These are phyloP conservation scores for Schizotus pectinicornis DNA, from an alignment of 2,888 invertebrate species.

Conservation along the genomic window DNA sequence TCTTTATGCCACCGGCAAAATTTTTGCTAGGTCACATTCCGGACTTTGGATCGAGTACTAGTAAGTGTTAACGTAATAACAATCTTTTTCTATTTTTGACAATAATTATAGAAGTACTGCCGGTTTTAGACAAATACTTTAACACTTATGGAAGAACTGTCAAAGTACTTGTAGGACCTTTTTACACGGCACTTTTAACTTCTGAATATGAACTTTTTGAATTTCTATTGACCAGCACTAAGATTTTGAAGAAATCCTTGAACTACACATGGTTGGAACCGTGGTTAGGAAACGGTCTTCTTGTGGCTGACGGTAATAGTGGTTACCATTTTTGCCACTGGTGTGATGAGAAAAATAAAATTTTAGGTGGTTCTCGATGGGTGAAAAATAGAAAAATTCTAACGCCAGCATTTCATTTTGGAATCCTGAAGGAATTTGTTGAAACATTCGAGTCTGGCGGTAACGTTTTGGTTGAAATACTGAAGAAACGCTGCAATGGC, in stretches of 20 bases:
- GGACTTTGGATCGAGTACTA: background rate
- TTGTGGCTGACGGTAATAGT: conserved; percentile 29
- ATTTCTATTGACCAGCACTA: conserved; percentile 23
- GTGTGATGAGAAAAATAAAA: background rate
- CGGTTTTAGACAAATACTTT: conserved; percentile 3
- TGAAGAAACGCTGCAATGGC: conserved; percentile 53
- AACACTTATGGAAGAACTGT: conserved; percentile 9
- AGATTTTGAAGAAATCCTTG: conserved; percentile 22
- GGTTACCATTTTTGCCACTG: background rate
- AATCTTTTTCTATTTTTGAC: background rate
- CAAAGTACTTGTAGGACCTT: conserved; percentile 9
- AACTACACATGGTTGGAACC: conserved; percentile 25
- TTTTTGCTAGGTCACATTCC: background rate
- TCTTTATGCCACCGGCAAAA: background rate
- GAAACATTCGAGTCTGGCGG: conserved; percentile 71
- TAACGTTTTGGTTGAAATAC: conserved; percentile 62
- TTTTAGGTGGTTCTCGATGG: conserved; percentile 64
- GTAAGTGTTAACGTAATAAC: too few species aligned
- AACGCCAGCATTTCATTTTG: conserved; percentile 79
- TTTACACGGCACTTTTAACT: conserved; percentile 7
- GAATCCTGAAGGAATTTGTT: conserved; percentile 73
- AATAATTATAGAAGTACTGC: conserved; percentile 6
- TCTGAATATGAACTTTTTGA: conserved; percentile 20
- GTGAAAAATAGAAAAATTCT: conserved; percentile 70
- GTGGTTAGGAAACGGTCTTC: conserved; percentile 36